Evolutionary conservation across 2,888 invertebrate genomes (phyloP).

Genomic region (Pristionchus entomophagus): DNA sequence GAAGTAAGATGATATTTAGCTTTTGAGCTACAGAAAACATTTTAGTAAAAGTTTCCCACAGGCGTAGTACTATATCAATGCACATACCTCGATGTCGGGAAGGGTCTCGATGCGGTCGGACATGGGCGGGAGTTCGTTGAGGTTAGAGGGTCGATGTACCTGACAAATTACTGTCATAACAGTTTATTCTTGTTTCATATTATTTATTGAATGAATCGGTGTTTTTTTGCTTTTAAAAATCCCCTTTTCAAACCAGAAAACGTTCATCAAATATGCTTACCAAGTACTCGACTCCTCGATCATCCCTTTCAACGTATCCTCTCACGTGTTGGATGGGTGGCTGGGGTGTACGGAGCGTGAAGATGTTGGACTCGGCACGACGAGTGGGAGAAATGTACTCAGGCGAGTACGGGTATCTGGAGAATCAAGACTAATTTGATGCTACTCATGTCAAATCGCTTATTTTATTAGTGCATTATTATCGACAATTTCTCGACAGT

Average conservation of each 20-base stretch:
- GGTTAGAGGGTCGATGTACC: conserved; percentile 43
- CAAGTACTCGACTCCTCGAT: conserved; percentile 43
- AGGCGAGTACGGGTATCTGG: conserved; percentile 47
- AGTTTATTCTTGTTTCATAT: neutral
- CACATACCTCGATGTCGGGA: conserved; percentile 45
- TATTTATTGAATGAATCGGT: neutral
- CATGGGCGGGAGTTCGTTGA: conserved; percentile 42
- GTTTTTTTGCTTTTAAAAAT: no score
- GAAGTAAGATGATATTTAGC: no score
- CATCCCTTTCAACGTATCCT: conserved; percentile 48
- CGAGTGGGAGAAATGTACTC: conserved; percentile 49
- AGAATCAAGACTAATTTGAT: neutral
- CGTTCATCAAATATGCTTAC: neutral
- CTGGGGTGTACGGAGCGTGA: conserved; percentile 38
- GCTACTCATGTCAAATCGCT: no score
- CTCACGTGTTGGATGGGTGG: conserved; percentile 28
- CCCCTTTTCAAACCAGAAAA: no score
- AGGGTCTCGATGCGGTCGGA: conserved; percentile 47
- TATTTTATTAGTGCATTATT: no score
- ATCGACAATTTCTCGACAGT: neutral
- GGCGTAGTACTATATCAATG: neutral
- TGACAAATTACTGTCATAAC: neutral
- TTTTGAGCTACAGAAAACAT: no score
- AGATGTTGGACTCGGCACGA: conserved; percentile 37
- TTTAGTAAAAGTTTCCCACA: neutral